A percentile compares a stretch with the other conserved stretches of the same genome.
These are phyloP conservation scores for Psilopsiagon aymara DNA, from an alignment of 2,113 vertebrate species.

Conservation along the genomic window DNA sequence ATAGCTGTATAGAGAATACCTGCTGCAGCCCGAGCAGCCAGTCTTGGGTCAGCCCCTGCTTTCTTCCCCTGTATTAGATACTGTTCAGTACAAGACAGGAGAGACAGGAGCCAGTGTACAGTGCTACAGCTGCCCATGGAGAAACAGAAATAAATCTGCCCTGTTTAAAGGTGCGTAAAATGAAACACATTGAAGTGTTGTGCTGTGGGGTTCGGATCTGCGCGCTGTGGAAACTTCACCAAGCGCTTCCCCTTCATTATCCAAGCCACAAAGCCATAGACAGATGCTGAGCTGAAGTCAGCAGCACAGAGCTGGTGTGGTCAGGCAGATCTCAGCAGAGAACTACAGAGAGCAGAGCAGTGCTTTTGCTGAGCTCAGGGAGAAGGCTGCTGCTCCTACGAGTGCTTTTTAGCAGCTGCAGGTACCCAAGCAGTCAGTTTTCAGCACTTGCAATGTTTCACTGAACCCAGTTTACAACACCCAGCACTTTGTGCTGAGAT, in stretches of 20 bases:
- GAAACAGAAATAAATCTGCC: background rate
- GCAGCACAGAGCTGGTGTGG: background rate
- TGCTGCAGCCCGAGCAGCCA: background rate
- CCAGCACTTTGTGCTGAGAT: constrained; percentile 22
- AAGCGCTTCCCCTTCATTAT: background rate
- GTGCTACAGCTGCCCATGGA: background rate
- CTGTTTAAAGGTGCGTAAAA: background rate
- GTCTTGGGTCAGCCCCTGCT: background rate
- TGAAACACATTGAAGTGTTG: background rate
- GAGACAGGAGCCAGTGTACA: background rate
- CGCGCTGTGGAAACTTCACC: background rate
- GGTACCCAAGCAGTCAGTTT: background rate
- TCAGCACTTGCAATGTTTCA: background rate
- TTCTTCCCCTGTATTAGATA: background rate
- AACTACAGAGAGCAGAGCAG: fast-evolving
- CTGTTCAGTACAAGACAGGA: background rate
- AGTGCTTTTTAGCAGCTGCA: background rate
- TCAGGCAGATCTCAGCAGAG: background rate
- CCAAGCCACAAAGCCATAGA: background rate
- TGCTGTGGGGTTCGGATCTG: background rate
- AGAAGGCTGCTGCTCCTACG: background rate
- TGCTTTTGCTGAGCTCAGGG: background rate
- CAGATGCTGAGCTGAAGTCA: background rate
- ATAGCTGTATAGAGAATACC: background rate
- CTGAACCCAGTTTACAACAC: constrained; percentile 51